Evolutionary conservation across 92 coral and sea anemone genomes (phyloP).

Genomic region (Galaxea fascicularis): DNA sequence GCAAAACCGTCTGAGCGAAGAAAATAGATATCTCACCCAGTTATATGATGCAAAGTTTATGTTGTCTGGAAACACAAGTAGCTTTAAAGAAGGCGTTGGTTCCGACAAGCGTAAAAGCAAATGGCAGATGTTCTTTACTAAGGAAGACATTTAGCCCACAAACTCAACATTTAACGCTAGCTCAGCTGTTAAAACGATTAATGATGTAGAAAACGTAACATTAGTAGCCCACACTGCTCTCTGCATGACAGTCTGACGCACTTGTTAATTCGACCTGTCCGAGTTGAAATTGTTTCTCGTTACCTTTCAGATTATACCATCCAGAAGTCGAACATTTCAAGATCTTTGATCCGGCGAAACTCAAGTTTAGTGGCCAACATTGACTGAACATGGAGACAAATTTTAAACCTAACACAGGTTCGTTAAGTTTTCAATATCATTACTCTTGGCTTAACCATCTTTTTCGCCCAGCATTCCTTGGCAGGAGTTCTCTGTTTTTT

Average conservation of each 20-base stretch:
- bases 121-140: slow-evolving; percentile 18
- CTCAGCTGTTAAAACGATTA: slow-evolving; percentile 42
- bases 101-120: not conserved
- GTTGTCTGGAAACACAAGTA: slow-evolving; percentile 1
- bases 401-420: slow-evolving; percentile 18
- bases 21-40: not conserved
- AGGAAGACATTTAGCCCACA: slow-evolving; percentile 11
- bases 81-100: too few relatives aligned
- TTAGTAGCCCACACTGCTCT: not conserved
- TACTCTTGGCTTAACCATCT: not conserved
- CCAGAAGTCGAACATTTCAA: not conserved
- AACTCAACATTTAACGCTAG: not conserved
- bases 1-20: not conserved
- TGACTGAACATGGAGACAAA: slow-evolving; percentile 21
- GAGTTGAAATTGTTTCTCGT: not conserved
- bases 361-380: not conserved
- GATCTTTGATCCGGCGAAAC: slow-evolving; percentile 2
- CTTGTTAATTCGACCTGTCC: too few relatives aligned
- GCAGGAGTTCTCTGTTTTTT: too few relatives aligned
- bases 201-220: slow-evolving; percentile 24
- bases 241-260: too few relatives aligned
- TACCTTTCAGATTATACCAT: slow-evolving; percentile 5
- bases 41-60: too few relatives aligned
- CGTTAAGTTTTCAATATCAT: not conserved
- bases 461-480: not conserved